Evolutionary conservation across 2,113 vertebrate species (phyloP).

Genomic region (Nibea coibor): DNA sequence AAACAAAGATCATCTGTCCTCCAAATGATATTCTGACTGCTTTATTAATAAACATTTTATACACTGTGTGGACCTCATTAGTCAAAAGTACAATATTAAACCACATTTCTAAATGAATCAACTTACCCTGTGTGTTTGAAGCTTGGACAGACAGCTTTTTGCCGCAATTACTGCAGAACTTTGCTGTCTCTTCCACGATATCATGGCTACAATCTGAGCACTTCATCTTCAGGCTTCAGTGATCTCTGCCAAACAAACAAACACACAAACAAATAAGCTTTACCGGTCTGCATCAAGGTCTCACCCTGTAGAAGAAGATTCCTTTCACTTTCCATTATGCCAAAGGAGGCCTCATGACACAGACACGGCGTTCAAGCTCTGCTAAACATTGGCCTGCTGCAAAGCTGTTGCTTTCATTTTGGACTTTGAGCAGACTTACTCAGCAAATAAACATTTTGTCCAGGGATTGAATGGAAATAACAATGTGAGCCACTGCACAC

Average conservation of each 20-base stretch:
- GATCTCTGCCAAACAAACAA: conserved; percentile 14
- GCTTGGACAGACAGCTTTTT: fast-evolving
- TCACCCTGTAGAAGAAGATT: neutral
- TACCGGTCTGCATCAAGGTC: neutral
- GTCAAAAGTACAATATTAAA: neutral
- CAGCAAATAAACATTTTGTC: neutral
- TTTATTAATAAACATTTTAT: neutral
- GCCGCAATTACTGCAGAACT: conserved; percentile 84
- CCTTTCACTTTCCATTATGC: conserved; percentile 67
- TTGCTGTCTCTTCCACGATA: conserved; percentile 60
- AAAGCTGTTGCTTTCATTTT: neutral
- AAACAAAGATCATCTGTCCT: neutral
- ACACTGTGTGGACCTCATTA: neutral
- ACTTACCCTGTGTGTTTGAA: conserved; percentile 53
- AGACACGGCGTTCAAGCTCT: neutral
- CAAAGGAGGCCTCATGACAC: neutral
- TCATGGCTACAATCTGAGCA: conserved; percentile 46
- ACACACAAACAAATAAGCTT: neutral
- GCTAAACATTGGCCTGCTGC: fast-evolving
- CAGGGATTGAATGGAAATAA: neutral
- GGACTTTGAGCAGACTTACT: conserved; percentile 1
- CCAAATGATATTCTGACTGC: neutral
- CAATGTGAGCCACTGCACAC: neutral
- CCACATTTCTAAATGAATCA: neutral
- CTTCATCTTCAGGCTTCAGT: conserved; percentile 75